Conservation (phyloP, 2,797 vertebrate species). For the Tokudaia muenninki region DNA sequence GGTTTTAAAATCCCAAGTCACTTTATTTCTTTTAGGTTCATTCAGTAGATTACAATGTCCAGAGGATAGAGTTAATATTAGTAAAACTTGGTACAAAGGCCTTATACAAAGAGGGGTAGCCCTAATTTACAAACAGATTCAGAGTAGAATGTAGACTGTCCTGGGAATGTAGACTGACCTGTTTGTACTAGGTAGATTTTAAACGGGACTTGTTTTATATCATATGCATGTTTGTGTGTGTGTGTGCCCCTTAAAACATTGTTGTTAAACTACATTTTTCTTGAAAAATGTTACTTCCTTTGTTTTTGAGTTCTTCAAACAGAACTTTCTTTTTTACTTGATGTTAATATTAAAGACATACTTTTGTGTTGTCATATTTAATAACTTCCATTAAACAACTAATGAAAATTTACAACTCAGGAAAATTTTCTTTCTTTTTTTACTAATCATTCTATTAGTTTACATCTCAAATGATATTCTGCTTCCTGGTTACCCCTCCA, state of each 20-base stretch:
- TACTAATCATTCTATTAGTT: no score
- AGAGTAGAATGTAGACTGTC: not conserved
- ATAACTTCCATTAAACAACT: not conserved
- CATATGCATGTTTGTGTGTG: no score
- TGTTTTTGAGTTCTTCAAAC: not conserved
- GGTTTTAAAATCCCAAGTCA: constrained; percentile 58
- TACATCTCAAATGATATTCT: no score
- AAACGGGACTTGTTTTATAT: not conserved
- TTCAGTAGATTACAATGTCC: not conserved
- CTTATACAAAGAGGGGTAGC: not conserved
- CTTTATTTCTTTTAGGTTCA: constrained; percentile 22
- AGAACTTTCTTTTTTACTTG: not conserved
- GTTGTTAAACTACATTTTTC: not conserved
- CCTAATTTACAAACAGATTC: not conserved
- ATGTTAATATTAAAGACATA: not conserved
- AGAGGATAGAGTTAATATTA: not conserved
- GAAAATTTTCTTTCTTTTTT: not conserved
- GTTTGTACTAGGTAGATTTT: not conserved
- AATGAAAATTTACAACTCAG: not conserved
- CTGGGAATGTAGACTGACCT: not conserved
- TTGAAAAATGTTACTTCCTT: not conserved
- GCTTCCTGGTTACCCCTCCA: no score
- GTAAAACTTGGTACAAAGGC: not conserved
- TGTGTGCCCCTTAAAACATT: not conserved
- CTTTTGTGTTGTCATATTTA: not conserved